Base-by-base conservation (phyloP, 2,113 vertebrate species). In the Microcebus ravelobensis region DNA sequence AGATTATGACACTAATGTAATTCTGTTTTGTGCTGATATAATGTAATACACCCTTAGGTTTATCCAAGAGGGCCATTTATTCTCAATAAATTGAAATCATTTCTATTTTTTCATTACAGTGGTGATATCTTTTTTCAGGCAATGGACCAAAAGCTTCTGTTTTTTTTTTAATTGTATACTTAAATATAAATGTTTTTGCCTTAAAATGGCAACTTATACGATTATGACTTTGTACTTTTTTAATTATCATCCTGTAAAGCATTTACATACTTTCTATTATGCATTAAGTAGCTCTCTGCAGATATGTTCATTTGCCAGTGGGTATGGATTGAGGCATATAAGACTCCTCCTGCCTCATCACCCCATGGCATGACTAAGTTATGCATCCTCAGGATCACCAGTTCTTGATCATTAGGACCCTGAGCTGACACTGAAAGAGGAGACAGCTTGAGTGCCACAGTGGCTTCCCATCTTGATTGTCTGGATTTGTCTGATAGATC, bases 41-140 rank as follows among this genome's bases (percentile, higher is more conserved):
- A 95, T 63, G 42, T 90, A 85, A 95, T 91, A 83, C 18, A 77
- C 50, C 50, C 31, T 68, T 81, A 88, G 92, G 63, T 88, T 95
- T 97, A 88, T 90, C 71, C 87, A 29, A 90, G 61, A 92, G 50
- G 39, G 45, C 50, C 36, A 45, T 96, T 92, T 94, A 79, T 89
- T 89, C 52, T 68, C 82, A 93, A 89, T 76, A 96, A 91, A 96
- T 79, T 45, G 86, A 96, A 96, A 93, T 91, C 83, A 77, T 91
- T 96, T 96, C 61, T 92, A 25, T 55, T 79, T 96, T 96, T 93
- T 91, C 89, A 96, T 94, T 81, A 88, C 39, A 57, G 34, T 70
- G 31, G 79, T 95, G 23, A 73, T 70, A 83, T 82, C 61, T 74
- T 95, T 94, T 92, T 87, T 87, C 61, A 94, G 50, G 88, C 79